Evolutionary conservation across 2,113 vertebrate genomes (phyloP), one percentile per base, ranked within the genome.

Genomic region (Nestor notabilis): DNA sequence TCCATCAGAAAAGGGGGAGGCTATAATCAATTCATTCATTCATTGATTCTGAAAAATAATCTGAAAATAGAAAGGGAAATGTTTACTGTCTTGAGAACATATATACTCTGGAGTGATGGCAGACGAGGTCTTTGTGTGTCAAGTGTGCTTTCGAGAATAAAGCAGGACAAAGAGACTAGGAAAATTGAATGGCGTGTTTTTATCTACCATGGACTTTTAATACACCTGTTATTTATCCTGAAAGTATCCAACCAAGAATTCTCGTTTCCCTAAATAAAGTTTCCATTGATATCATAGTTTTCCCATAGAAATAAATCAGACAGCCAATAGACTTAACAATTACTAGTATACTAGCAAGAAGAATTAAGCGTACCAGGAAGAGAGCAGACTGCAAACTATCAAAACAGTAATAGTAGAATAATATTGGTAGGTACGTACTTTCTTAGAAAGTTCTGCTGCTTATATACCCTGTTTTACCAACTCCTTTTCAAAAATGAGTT

Each of bases 1-100:
- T 83, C 35, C 72, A 50, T 18, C 44, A 70, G 74, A 29, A 81
- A 29, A 6, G 52, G 39, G 17, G 90, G 43, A 92, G 41, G 83
- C 49, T 94, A 37, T 8, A 88, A 96, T 56, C 53, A 43, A 79
- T 76, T 75, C 33, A 35, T 58, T 35, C 49, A 88, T 75, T 66
- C 72, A 33, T 79, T 88, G 74, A 78, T 84, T 81, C 74, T 71
- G 68, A 80, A 88, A 88, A 93, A 81, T 69, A 89, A 27, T 60
- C 82, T 78, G 33, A 83, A 95, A 93, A 94, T 47, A 78, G 69
- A 83, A 89, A 87, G 50, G 60, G 61, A 78, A 89, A 74, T 35
- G 47, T 39, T 76, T 83, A 60, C 33, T 71, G 80, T 87, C 92
- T 61, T 78, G 60, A 90, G 79, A 80, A 81, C 2, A 0, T 66